Base-by-base conservation (phyloP, 2,797 vertebrate genomes). In the Nasua narica region DNA sequence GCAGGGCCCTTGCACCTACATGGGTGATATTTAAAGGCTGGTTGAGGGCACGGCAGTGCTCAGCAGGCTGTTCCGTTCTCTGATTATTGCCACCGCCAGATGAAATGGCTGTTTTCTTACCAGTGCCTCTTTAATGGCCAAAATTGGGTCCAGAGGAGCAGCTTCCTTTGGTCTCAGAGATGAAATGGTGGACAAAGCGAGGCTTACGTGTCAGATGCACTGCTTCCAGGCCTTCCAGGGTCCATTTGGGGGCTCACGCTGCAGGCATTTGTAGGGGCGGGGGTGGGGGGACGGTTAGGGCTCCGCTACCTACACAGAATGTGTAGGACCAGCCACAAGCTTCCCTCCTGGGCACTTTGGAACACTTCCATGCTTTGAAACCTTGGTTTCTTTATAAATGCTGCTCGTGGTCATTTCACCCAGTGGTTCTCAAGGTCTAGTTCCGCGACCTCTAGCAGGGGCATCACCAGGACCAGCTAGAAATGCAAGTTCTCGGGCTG, bases 101-200 rank as follows among this genome's bases (percentile, higher is more conserved):
- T 0, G 1, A 86, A 83, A 74, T 35, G 48, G 7, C 40, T 70
- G 9, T 48, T 83, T 90, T 78, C 43, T 56, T 43, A 43, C 48
- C 43, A 62, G 7, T 50, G 70, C 48, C 82, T 96, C 50, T 50
- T 92, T 69, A 92, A 43, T 27, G 69, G 40, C 43, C 62, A 78
- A 87, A 95, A 48, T 18, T 29, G 74, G 69, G 37, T 86, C 69
- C 60, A 37, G 35, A 87, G 50, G 54, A 85, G 43, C 74, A 19
- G 13, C 76, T 87, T 87, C 29, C 81, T 94, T 84, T 72, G n/a
- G 56, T 74, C n/a, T 87, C 40, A 48, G 60, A 70, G 65, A 76
- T 25, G 18, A 94, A 95, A 84, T 37, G n/a, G 50, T 70, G 32
- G 27, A 23, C 86, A 58, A 54, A 29, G 15, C 29, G 27, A 52